phyloP scores from a whole-genome alignment of 2,888 invertebrate species.

The Heliconius erato region DNA sequence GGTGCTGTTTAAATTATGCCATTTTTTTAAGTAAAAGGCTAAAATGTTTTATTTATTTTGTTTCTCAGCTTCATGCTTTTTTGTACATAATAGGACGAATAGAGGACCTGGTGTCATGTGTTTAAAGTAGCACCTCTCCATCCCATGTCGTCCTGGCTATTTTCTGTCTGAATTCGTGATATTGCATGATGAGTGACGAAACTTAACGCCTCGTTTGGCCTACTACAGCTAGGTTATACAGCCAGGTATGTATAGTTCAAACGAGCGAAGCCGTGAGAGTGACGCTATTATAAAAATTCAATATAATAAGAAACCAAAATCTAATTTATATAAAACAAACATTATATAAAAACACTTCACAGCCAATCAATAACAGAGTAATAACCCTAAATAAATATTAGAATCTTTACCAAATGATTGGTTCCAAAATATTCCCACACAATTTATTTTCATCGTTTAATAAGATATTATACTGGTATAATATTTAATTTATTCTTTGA shows the following conservation, averaged over 20 bases:
- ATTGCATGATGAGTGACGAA: too few relatives aligned
- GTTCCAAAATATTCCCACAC: neutral
- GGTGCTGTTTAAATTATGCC: too few relatives aligned
- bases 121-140: too few relatives aligned
- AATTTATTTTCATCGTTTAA: neutral
- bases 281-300: too few relatives aligned
- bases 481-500: neutral
- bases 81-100: neutral
- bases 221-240: too few relatives aligned
- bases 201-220: too few relatives aligned
- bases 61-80: neutral
- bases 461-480: neutral
- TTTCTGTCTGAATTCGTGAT: too few relatives aligned
- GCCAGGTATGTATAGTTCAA: too few relatives aligned
- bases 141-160: too few relatives aligned
- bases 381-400: conserved; percentile 14
- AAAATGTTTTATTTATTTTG: neutral
- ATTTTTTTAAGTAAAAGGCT: neutral
- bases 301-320: too few relatives aligned
- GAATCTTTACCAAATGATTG: neutral
- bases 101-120: neutral
- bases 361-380: neutral
- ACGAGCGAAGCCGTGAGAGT: too few relatives aligned
- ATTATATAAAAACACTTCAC: neutral
- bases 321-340: neutral